Base-by-base conservation (phyloP, 1,140 invertebrate genomes). In the Papilio aristodemus region DNA sequence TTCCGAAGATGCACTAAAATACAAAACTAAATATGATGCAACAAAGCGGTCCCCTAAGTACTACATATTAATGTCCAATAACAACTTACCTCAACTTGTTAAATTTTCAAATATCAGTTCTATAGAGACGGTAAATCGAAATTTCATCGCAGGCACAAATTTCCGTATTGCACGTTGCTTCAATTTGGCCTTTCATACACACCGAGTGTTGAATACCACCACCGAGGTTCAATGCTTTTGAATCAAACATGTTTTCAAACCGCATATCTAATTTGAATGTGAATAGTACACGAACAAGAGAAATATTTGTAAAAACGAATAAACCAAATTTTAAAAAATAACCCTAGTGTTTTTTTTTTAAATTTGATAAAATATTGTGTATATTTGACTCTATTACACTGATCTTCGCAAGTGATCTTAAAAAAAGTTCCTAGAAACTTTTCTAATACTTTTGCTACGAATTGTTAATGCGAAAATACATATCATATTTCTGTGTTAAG, bases 171-270 rank as follows among this genome's bases (percentile, higher is more conserved):
- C 14, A 38, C 36, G 32, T 37, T 38, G 36, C 36, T 62, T 62
- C 59, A 38, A 38, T 62, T 62, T 62, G 36, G 59, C 14, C 59
- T 62, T 62, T 62, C 59, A 39, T 62, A 62, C 59, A 62, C 14
- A 39, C 36, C 14, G 58, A 36, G n/a, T 3, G 17, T 38, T 62
- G 14, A 62, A 38, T 39, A 17, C 32, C 36, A 39, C 11, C 32
- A n/a, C n/a, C n/a, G n/a, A 7, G 58, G 27, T 62, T 62, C 27
- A 62, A 39, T 37, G 59, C 13, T 19, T 39, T 19, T 37, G 27
- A 62, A 62, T 62, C 59, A 62, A 62, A 38, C 14, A 38, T 62
- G 59, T 39, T 62, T 62, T 38, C 32, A 38, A 62, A 17, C 59
- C 32, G 36, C 59, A 62, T n/a, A 62, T n/a, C 27, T 62, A 37